Conservation (phyloP, 1,140 invertebrate species). For the Ceratosolen solmsi region DNA sequence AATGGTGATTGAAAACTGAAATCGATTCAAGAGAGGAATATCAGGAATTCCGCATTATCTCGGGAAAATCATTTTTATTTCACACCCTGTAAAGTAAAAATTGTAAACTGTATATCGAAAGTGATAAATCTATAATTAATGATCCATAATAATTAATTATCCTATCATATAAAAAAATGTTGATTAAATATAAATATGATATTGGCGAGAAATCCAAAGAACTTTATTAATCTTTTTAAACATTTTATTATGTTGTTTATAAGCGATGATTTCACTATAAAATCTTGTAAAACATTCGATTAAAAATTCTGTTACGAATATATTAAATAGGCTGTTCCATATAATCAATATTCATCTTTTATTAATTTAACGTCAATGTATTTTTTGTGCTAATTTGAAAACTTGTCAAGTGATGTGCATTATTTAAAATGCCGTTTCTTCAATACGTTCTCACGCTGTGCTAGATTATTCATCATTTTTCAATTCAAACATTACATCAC, state of each 20-base stretch:
- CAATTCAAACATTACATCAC: slow-evolving; percentile 1
- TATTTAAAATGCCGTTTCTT: neutral
- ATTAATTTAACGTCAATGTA: slow-evolving; percentile 19
- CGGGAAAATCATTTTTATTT: neutral
- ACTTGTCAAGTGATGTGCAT: slow-evolving; percentile 32
- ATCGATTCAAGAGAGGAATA: neutral
- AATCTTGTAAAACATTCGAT: slow-evolving; percentile 18
- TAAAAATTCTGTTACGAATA: neutral
- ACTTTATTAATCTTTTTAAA: too few species aligned
- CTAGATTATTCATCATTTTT: slow-evolving; percentile 5
- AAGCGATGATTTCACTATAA: too few species aligned
- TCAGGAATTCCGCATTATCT: neutral
- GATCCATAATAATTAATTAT: too few species aligned
- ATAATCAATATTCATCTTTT: slow-evolving; percentile 39
- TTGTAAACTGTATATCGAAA: too few species aligned
- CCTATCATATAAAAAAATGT: too few species aligned
- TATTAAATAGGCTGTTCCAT: slow-evolving; percentile 19
- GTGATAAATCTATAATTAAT: too few species aligned
- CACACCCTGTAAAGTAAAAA: neutral
- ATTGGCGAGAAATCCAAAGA: too few species aligned
- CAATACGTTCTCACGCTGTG: slow-evolving; percentile 1
- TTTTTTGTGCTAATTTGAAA: slow-evolving; percentile 25
- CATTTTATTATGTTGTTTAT: too few species aligned
- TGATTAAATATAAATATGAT: too few species aligned
- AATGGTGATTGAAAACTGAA: slow-evolving; percentile 1